Evolutionary conservation across 2,797 vertebrate species (phyloP), one percentile per base, ranked within the genome.

Genomic region (Sebastes iracundus): DNA sequence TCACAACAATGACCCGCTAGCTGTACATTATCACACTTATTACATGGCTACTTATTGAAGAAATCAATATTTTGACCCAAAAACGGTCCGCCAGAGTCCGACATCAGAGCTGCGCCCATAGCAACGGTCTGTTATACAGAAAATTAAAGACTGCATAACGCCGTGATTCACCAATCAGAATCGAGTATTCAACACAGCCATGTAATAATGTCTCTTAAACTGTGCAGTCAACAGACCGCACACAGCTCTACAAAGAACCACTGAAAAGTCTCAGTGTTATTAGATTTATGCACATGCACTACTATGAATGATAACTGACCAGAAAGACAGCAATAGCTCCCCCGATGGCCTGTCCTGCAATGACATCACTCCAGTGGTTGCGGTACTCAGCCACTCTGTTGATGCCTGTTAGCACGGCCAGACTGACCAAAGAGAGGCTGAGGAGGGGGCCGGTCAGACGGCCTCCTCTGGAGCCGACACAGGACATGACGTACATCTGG

Each of bases 341-440:
- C 63, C 97, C 98, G 0, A 97, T 96, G 90, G 96, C 76, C 93
- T 98, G 98, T 86, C 98, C 98, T 70, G 97, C 97, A 77, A 99
- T 96, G 86, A 98, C 97, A 80, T 99, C 97, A 32, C 96, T 96
- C 97, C 97, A 98, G 85, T 98, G 97, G 95, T 99, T 99, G 72
- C 97, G 96, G 93, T 98, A 97, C 90, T 99, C 98, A 59, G 97
- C 96, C 92, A 98, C 97, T 92, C 97, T 96, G 94, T 98, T 99
- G 94, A 98, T 96, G 90, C 97, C 98, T 23, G 97, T 97, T 74
- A 99, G 96, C 72, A 97, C 95, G 25, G 97, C 97, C 95, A 97
- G 86, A 85, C 97, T 96, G 95, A 98, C 96, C 89, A 98, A 93
- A 64, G 97, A 94, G 89, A 98, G 94, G 79, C 97, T 98, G 22